Conservation (phyloP, 1,140 invertebrate genomes). For the Nymphalis io region DNA sequence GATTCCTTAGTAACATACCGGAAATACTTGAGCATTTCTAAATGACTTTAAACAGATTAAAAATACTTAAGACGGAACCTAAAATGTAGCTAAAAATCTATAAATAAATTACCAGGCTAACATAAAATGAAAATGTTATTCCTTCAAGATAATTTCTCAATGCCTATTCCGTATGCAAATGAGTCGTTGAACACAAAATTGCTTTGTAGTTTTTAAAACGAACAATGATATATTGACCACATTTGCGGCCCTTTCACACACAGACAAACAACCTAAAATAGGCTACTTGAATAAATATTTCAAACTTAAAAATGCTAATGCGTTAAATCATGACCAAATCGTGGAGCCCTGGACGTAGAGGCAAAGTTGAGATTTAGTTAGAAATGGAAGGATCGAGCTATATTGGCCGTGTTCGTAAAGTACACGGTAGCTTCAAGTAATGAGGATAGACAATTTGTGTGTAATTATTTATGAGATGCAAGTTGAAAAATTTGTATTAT, state of each 20-base stretch:
- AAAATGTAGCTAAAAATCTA: not conserved
- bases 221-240: constrained; percentile 51
- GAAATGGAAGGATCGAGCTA: constrained; percentile 24
- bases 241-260: constrained; percentile 58
- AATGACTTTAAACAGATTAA: constrained; percentile 27
- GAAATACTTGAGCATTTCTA: constrained; percentile 25
- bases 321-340: constrained; percentile 10
- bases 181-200: constrained; percentile 19
- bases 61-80: constrained; percentile 21
- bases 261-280: constrained; percentile 66
- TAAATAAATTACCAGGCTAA: not conserved
- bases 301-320: constrained; percentile 69
- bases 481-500: constrained; percentile 37
- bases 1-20: constrained; percentile 33
- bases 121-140: not conserved
- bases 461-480: constrained; percentile 56
- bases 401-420: constrained; percentile 39
- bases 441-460: constrained; percentile 46
- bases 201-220: constrained; percentile 33
- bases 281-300: constrained; percentile 73
- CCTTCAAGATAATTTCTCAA: not conserved
- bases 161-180: constrained; percentile 16
- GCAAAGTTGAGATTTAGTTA: not conserved
- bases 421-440: constrained; percentile 51
- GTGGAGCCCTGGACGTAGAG: constrained; percentile 13